A percentile compares a stretch with the other conserved stretches of the same genome.
Evolutionary conservation across 2,797 vertebrate species (phyloP).

Genomic region (Pagetopsis macropterus): DNA sequence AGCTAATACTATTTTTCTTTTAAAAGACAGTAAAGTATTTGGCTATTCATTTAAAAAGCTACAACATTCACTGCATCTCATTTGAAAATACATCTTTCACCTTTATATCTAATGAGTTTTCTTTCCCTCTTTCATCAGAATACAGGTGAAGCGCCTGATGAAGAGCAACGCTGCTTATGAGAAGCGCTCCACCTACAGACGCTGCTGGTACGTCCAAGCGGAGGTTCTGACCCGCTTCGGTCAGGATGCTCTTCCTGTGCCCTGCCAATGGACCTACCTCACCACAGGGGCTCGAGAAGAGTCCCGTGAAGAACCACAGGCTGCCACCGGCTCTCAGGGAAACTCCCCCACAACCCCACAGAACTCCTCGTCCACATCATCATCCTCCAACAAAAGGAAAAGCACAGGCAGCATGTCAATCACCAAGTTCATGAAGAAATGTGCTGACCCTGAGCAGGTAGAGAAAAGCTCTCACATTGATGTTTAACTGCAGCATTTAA

Average conservation of each 20-base stretch:
- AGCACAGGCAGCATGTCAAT: constrained; percentile 91
- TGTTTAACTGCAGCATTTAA: background rate
- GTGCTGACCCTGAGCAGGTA: constrained; percentile 86
- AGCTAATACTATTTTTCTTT: too few relatives aligned
- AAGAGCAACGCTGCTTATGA: constrained; percentile 92
- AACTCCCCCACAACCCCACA: constrained; percentile 81
- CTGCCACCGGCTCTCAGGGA: constrained; percentile 67
- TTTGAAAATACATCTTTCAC: background rate
- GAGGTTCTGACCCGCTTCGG: constrained; percentile 88
- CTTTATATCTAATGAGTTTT: background rate
- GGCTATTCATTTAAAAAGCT: background rate
- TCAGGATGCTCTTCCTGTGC: constrained; percentile 90
- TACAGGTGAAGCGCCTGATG: constrained; percentile 90
- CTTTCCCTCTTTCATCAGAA: constrained; percentile 61
- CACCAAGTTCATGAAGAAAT: constrained; percentile 96
- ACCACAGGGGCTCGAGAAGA: constrained; percentile 88
- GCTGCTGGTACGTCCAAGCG: constrained; percentile 93
- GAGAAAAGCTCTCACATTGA: constrained; percentile 7
- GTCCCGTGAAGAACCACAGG: constrained; percentile 84
- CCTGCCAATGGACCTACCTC: constrained; percentile 95
- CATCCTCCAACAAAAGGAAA: constrained; percentile 86
- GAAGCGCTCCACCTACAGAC: constrained; percentile 88
- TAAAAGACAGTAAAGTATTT: too few relatives aligned
- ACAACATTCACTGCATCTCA: background rate
- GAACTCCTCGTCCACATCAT: constrained; percentile 67